Evolutionary conservation across 1,140 invertebrate species (phyloP).

Genomic region (Zelostemma sp.): DNA sequence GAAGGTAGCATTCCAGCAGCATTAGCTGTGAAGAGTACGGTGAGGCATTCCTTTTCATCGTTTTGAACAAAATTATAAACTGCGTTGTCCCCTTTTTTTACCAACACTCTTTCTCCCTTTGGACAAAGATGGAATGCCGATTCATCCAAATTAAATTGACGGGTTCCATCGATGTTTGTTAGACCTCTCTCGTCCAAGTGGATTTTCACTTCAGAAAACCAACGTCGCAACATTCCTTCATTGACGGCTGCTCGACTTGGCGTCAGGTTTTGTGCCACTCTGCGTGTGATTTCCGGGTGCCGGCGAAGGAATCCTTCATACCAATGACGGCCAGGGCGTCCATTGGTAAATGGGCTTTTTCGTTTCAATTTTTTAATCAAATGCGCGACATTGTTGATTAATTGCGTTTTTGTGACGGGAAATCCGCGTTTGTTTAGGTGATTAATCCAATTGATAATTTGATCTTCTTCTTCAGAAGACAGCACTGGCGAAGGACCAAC

Average conservation of each 20-base stretch:
- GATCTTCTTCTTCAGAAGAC: too few relatives aligned
- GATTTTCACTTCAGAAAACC: constrained; percentile 41
- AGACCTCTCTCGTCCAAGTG: constrained; percentile 31
- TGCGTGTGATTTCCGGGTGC: constrained; percentile 9
- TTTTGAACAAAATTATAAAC: constrained; percentile 40
- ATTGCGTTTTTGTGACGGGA: constrained; percentile 52
- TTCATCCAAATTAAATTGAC: constrained; percentile 47
- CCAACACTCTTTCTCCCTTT: constrained; percentile 48
- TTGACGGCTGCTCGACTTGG: not conserved
- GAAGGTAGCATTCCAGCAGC: constrained; percentile 49
- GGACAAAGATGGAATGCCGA: constrained; percentile 48
- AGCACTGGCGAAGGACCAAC: too few relatives aligned
- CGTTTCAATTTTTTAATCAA: constrained; percentile 47
- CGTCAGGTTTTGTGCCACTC: constrained; percentile 33
- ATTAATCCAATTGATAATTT: too few relatives aligned
- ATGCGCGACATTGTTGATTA: constrained; percentile 52
- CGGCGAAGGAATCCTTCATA: constrained; percentile 28
- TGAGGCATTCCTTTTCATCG: too few relatives aligned
- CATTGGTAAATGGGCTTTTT: constrained; percentile 36
- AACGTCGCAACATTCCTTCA: constrained; percentile 31
- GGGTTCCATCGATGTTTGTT: constrained; percentile 18
- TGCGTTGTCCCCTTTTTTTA: constrained; percentile 49
- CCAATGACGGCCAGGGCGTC: constrained; percentile 28
- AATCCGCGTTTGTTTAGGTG: constrained; percentile 48
- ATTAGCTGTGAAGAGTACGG: constrained; percentile 50